These are phyloP conservation scores for Hemibagrus guttatus DNA, from an alignment of 2,797 vertebrate genomes.

Conservation along the genomic window DNA sequence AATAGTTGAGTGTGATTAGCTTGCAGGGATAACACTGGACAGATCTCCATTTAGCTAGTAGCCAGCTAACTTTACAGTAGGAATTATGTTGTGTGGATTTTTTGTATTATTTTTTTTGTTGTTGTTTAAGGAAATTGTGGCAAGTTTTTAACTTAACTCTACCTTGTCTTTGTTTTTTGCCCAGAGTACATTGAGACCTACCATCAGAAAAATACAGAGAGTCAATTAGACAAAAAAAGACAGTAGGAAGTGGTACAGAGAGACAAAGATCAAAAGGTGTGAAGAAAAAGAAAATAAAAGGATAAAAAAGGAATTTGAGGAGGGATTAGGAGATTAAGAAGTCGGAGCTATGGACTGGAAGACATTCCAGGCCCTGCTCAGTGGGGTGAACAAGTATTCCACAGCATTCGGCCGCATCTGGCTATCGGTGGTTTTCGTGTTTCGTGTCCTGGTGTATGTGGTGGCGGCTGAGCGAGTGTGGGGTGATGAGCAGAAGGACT, in stretches of 20 bases:
- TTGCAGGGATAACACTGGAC: not conserved
- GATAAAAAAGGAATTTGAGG: not conserved
- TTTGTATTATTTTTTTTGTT: not conserved
- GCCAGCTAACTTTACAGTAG: not conserved
- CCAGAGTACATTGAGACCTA: conserved; percentile 17
- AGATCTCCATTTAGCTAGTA: not conserved
- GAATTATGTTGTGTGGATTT: not conserved
- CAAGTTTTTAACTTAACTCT: not conserved
- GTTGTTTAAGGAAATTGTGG: not conserved
- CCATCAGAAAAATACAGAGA: not conserved
- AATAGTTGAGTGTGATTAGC: not conserved
- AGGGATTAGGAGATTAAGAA: not conserved
- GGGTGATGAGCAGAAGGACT: conserved; percentile 97
- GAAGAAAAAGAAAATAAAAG: not conserved
- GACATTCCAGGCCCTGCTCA: conserved; percentile 88
- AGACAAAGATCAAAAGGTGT: not conserved
- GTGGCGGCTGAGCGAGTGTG: conserved; percentile 95
- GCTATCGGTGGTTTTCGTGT: conserved; percentile 96
- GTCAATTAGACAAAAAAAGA: not conserved
- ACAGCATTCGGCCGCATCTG: conserved; percentile 93
- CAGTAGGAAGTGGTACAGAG: not conserved
- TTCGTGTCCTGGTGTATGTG: conserved; percentile 94
- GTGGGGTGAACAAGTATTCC: conserved; percentile 95
- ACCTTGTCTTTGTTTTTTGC: not conserved
- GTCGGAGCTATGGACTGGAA: conserved; percentile 91